Base-by-base conservation (phyloP, 2,797 vertebrate species). In the Crotalus adamanteus region DNA sequence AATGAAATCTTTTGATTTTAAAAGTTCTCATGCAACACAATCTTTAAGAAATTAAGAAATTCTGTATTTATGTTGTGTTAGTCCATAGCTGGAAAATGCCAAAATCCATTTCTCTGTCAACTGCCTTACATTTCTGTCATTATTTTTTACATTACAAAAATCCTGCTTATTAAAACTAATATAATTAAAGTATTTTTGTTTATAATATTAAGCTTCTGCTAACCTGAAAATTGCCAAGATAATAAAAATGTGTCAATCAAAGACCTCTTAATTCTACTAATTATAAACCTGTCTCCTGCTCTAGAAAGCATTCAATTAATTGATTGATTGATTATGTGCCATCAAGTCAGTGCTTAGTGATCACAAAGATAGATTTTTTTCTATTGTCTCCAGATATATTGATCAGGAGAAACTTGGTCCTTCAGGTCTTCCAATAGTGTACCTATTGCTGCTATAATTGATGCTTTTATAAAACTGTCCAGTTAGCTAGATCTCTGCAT, bases 231-330 rank as follows among this genome's bases (percentile, higher is more conserved):
- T 89, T 92, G 55, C 91, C 96, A 97, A 95, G 90, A 95, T 65
- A 69, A 69, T 93, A 86, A 93, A 95, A 91, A 91, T 95, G 87
- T 96, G 93, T 96, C 94, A 96, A 26, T 95, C 94, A 93, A 95
- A 96, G 94, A 93, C 20, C 2, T 83, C 18, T 95, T 96, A 96
- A 97, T 97, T 97, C 93, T 92, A 91, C 61, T 91, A 90, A 95
- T 97, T 96, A 96, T 94, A 95, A 92, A 73, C 89, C 95, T 96
- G 91, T 93, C 93, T 97, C 26, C 93, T 8, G 12, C 94, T 97
- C 97, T 97, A 96, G 95, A 94, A 91, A 91, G 78, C 95, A 93
- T 47, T 83, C 31, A 7, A 37, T 18, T 47, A 37, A 83, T 78
- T 42, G 73, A 59, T 55, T 37, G 69, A 83, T 83, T 47, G 78